Conservation (phyloP, 1,140 invertebrate genomes). For the Lucilia cuprina region DNA sequence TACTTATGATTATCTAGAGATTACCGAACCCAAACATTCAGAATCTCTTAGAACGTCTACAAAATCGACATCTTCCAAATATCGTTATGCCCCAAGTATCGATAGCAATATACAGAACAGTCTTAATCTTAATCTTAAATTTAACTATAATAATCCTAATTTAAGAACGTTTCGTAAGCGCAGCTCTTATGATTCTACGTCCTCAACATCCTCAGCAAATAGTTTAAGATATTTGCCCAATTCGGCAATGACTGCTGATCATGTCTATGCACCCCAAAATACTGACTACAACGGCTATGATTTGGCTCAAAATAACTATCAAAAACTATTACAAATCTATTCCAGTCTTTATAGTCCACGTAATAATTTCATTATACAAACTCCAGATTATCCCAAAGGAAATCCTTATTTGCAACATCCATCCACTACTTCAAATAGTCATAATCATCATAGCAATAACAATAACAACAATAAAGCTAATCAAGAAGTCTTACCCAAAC, state of each 20-base stretch:
- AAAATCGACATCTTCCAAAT: slow-evolving; percentile 38
- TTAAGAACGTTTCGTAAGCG: slow-evolving; percentile 40
- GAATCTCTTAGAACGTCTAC: slow-evolving; percentile 31
- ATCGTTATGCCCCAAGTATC: slow-evolving; percentile 31
- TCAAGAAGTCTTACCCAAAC: slow-evolving; percentile 52
- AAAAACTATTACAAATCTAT: slow-evolving; percentile 42
- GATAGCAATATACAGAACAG: slow-evolving; percentile 36
- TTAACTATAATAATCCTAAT: slow-evolving; percentile 24
- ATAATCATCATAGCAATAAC: background rate
- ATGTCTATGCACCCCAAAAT: slow-evolving; percentile 17
- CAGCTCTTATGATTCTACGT: slow-evolving; percentile 39
- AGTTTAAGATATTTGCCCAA: slow-evolving; percentile 10
- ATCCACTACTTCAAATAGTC: background rate
- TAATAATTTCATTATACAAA: slow-evolving; percentile 54
- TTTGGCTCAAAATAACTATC: slow-evolving; percentile 42
- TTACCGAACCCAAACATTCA: slow-evolving; percentile 62
- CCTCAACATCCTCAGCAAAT: background rate
- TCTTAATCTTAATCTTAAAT: slow-evolving; percentile 26
- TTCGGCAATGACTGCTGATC: background rate
- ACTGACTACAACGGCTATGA: slow-evolving; percentile 40
- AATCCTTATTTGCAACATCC: slow-evolving; percentile 39
- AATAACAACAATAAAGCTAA: background rate
- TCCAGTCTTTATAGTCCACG: slow-evolving; percentile 43
- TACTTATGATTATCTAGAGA: slow-evolving; percentile 75
- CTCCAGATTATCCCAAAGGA: slow-evolving; percentile 54